Conservation (phyloP, 2,888 invertebrate species). For the Polymixis lichenea region DNA sequence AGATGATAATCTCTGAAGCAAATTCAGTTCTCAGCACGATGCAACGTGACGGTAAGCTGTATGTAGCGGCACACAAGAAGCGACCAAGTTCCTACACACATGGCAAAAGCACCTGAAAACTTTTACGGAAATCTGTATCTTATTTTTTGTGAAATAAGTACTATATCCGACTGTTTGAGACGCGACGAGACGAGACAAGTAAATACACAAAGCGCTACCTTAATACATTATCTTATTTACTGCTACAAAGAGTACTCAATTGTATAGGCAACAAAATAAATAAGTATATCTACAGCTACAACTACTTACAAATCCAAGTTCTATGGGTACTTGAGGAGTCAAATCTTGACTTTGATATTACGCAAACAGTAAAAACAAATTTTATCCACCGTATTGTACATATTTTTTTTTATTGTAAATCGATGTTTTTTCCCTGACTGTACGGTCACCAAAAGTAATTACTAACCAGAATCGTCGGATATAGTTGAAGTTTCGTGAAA, state of each 20-base stretch:
- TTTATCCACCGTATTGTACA: too few relatives aligned
- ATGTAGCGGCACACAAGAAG: slow-evolving; percentile 5
- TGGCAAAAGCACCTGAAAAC: slow-evolving; percentile 35
- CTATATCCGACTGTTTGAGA: slow-evolving; percentile 3
- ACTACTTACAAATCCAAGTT: not conserved
- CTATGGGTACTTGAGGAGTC: too few relatives aligned
- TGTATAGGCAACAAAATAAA: not conserved
- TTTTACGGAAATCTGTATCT: slow-evolving; percentile 49
- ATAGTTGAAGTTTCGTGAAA: too few relatives aligned
- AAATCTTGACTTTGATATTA: too few relatives aligned
- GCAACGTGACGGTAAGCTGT: not conserved
- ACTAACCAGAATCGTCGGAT: too few relatives aligned
- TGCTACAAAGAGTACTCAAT: too few relatives aligned
- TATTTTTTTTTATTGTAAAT: too few relatives aligned
- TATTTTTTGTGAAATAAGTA: slow-evolving; percentile 36
- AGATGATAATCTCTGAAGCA: not conserved
- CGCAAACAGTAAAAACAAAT: not conserved
- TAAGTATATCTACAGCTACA: not conserved
- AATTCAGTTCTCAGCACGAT: not conserved
- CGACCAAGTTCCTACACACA: not conserved
- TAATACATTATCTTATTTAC: too few relatives aligned
- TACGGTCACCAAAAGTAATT: too few relatives aligned
- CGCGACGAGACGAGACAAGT: slow-evolving; percentile 14
- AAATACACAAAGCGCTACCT: too few relatives aligned
- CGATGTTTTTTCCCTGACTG: too few relatives aligned